phyloP scores from a whole-genome alignment of 2,113 vertebrate species.

The Nipponia nippon region DNA sequence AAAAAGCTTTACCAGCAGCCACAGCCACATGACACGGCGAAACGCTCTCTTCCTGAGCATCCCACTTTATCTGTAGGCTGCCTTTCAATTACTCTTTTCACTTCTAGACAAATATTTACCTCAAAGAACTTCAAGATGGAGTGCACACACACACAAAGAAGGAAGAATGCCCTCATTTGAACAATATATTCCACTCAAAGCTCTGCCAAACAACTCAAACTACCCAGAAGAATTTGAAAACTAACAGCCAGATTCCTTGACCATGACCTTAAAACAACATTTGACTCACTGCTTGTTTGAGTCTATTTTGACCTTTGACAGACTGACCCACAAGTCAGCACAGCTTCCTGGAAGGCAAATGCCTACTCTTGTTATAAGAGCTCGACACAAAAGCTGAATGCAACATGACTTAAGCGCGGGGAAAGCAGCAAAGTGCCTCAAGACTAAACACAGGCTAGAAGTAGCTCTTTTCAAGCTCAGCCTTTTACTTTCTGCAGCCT shows the following conservation, averaged over 20 bases:
- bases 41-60: background rate
- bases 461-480: background rate
- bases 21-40: background rate
- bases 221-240: conserved; percentile 17
- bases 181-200: background rate
- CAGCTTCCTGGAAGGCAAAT: conserved; percentile 41
- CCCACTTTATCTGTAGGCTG: background rate
- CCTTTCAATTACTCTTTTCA: conserved; percentile 7
- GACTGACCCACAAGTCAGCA: conserved; percentile 53
- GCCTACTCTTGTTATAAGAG: background rate
- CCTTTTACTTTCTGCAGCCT: background rate
- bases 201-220: background rate
- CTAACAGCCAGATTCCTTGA: background rate
- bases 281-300: background rate
- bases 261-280: background rate
- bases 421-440: conserved; percentile 7
- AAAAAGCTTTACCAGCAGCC: background rate
- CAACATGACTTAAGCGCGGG: background rate
- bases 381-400: conserved; percentile 13
- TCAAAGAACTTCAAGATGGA: background rate
- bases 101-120: conserved; percentile 28
- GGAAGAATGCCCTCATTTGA: background rate
- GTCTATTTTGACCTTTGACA: conserved; percentile 22
- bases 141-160: background rate
- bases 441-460: conserved; percentile 18